phyloP scores from a whole-genome alignment of 2,888 invertebrate species.

The Pelosia muscerda region DNA sequence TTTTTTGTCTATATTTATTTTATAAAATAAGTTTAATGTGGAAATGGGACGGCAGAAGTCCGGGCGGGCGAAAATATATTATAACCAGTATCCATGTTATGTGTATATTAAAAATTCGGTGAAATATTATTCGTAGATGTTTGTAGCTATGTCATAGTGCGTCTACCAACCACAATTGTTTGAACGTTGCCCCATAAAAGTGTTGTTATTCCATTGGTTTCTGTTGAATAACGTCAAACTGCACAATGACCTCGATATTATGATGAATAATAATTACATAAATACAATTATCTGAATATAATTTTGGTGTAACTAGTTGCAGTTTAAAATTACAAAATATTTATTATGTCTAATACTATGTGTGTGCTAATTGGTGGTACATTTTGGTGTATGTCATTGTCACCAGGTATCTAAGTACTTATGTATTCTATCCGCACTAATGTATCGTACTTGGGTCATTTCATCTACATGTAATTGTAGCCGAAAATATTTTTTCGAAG shows the following conservation, averaged over 20 bases:
- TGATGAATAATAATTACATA: neutral
- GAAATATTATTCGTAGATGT: slow-evolving; percentile 30
- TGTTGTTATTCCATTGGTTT: slow-evolving; percentile 34
- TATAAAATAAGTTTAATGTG: slow-evolving; percentile 37
- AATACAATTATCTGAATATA: neutral
- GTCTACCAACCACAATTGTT: slow-evolving; percentile 24
- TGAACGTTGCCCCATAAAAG: slow-evolving; percentile 30
- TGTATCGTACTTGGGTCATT: slow-evolving; percentile 31
- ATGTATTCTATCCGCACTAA: slow-evolving; percentile 50
- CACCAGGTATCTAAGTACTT: slow-evolving; percentile 41
- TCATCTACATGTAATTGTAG: slow-evolving; percentile 49
- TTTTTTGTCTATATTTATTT: slow-evolving; percentile 53
- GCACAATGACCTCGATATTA: slow-evolving; percentile 18
- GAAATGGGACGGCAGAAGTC: slow-evolving; percentile 35
- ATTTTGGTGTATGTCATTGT: slow-evolving; percentile 15
- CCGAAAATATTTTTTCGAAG: slow-evolving; percentile 47
- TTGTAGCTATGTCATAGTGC: neutral
- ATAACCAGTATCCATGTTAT: slow-evolving; percentile 33
- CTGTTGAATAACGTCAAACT: slow-evolving; percentile 34
- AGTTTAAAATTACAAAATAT: neutral
- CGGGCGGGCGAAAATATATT: slow-evolving; percentile 32
- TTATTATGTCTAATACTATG: slow-evolving; percentile 10
- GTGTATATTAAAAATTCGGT: slow-evolving; percentile 24
- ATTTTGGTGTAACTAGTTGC: slow-evolving; percentile 2
- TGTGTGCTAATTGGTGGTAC: slow-evolving; percentile 25